A percentile compares a stretch with the other conserved stretches of the same genome.
phyloP scores from a whole-genome alignment of 2,113 vertebrate species.

The Thunnus maccoyii region DNA sequence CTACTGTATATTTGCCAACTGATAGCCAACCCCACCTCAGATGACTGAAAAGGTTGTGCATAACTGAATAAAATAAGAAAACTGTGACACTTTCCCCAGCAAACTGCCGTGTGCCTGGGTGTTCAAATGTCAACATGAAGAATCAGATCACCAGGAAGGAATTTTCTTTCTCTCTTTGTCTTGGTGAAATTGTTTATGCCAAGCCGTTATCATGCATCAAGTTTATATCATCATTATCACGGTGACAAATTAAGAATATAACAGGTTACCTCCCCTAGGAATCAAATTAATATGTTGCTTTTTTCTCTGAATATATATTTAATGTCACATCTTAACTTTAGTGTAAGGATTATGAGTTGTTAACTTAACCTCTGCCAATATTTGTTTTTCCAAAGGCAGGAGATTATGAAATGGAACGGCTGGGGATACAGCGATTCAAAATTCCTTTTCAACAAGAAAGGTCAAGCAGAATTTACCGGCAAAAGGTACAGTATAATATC shows the following conservation, averaged over 20 bases:
- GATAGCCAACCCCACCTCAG: neutral
- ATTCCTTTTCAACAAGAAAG: conserved; percentile 97
- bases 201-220: too few species aligned
- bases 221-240: neutral
- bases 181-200: neutral
- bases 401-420: conserved; percentile 98
- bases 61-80: conserved; percentile 30
- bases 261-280: neutral
- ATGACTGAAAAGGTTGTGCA: conserved; percentile 17
- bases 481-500: conserved; percentile 87
- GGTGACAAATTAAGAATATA: conserved; percentile 9
- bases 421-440: conserved; percentile 98
- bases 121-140: conserved; percentile 7
- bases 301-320: conserved; percentile 6
- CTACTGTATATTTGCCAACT: conserved; percentile 30
- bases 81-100: neutral
- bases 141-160: conserved; percentile 11
- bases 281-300: conserved; percentile 19
- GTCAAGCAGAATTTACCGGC: conserved; percentile 96
- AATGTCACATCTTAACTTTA: conserved; percentile 6
- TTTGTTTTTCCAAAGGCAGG: conserved; percentile 88
- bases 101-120: conserved; percentile 4
- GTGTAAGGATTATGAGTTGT: neutral
- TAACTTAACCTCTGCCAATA: conserved; percentile 24
- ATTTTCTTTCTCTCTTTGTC: neutral